Evolutionary conservation across 2,113 vertebrate genomes (phyloP), one percentile per base, ranked within the genome.

Genomic region (Syrrhaptes paradoxus): DNA sequence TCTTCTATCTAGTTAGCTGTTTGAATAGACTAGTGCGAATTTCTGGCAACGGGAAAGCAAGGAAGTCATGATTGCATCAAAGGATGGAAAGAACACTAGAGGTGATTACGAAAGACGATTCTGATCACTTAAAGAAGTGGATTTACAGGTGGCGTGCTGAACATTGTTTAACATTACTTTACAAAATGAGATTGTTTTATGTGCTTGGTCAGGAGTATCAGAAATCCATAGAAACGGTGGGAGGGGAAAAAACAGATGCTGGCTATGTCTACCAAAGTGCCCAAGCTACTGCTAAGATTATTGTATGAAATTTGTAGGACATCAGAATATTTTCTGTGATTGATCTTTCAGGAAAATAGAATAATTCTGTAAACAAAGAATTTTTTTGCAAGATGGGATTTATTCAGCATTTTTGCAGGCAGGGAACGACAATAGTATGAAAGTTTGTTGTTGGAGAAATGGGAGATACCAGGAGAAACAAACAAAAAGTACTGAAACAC

Each of bases 61-160:
- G 76, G 57, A 86, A 90, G 18, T 54, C 38, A 18, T 51, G 78
- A 21, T 74, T 70, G 45, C 38, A 80, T 86, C 76, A 57, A 74
- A 87, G 34, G 24, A 68, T 74, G 66, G 58, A 51, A 90, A 59
- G 65, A 90, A 89, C 86, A 62, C 29, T 34, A 26, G 29, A 90
- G 34, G 26, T 67, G 16, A 71, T 93, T 86, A 67, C 38, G 59
- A 26, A 92, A 95, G 76, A 11, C 0, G 0, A 75, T 93, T 80
- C 62, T 75, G 65, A 74, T 81, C 73, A 61, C 57, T 84, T 67
- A 45, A 86, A 93, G 79, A 59, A 45, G 36, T 74, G 43, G 32
- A n/a, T 75, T 95, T 95, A 88, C 87, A 82, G 87, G 48, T 91
- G 78, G 78, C 45, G 71, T 80, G 85, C 72, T 90, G 89, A 85